Evolutionary conservation across 1,140 invertebrate genomes (phyloP).

Genomic region (Octopus sinensis): DNA sequence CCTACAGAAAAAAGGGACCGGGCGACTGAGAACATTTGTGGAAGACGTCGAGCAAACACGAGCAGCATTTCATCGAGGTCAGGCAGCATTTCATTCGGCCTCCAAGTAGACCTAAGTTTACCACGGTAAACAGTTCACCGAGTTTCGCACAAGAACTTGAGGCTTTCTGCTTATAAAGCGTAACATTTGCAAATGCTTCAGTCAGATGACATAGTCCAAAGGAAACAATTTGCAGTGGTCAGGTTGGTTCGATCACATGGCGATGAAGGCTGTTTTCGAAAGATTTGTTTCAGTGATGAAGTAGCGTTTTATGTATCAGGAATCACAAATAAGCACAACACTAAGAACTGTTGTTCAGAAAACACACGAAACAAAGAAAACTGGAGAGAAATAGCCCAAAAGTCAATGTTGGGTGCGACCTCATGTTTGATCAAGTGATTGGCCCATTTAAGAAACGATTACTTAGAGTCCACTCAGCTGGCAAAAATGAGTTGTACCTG

Average conservation of each 20-base stretch:
- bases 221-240: constrained; percentile 4
- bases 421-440: constrained; percentile 8
- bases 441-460: constrained; percentile 7
- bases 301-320: constrained; percentile 7
- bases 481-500: no score
- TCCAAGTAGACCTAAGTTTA: constrained; percentile 1
- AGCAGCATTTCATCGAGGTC: background rate
- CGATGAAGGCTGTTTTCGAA: background rate
- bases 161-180: constrained; percentile 4
- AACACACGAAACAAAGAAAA: background rate
- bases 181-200: constrained; percentile 4
- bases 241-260: background rate
- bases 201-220: background rate
- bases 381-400: constrained; percentile 7
- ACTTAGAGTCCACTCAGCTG: no score
- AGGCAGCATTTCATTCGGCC: background rate
- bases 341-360: background rate
- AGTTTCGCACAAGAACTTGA: constrained; percentile 7
- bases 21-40: constrained; percentile 3
- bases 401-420: constrained; percentile 3
- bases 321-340: constrained; percentile 5
- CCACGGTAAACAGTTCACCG: background rate
- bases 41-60: constrained; percentile 4
- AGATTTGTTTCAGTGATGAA: constrained; percentile 8
- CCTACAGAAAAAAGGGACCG: constrained; percentile 7